These are phyloP conservation scores for Clarias macrocephalus DNA, from an alignment of 2,113 vertebrate genomes.

Conservation along the genomic window DNA sequence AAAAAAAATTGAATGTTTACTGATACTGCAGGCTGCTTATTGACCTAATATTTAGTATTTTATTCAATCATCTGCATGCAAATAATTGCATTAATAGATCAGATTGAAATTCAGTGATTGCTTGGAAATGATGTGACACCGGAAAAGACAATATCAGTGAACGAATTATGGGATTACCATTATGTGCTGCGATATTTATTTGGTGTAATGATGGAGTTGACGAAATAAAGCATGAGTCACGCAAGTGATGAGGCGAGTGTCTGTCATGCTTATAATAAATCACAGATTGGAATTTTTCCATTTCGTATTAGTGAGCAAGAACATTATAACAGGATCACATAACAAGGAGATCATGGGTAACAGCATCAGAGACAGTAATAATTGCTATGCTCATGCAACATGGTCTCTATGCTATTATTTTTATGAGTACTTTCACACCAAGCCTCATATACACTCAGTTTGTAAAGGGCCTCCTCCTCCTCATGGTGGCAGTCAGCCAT, in stretches of 20 bases:
- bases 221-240: constrained; percentile 35
- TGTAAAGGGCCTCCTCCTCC: constrained; percentile 6
- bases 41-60: not conserved
- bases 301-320: not conserved
- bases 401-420: constrained; percentile 12
- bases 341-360: not conserved
- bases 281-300: constrained; percentile 18
- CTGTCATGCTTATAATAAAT: constrained; percentile 42
- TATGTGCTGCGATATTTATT: constrained; percentile 25
- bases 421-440: constrained; percentile 1
- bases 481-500: constrained; percentile 41
- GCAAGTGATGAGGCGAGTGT: constrained; percentile 27
- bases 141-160: constrained; percentile 20
- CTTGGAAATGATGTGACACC: constrained; percentile 15
- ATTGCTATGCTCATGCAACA: not conserved
- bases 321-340: not conserved
- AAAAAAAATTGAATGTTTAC: not conserved
- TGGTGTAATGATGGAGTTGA: constrained; percentile 26
- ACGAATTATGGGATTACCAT: constrained; percentile 32
- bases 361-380: not conserved
- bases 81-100: constrained; percentile 20
- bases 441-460: constrained; percentile 16
- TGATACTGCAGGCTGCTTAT: constrained; percentile 2
- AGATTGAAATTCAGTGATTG: constrained; percentile 35
- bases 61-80: not conserved